phyloP scores from a whole-genome alignment of 2,113 vertebrate species.

The Urocynchramus pylzowi region DNA sequence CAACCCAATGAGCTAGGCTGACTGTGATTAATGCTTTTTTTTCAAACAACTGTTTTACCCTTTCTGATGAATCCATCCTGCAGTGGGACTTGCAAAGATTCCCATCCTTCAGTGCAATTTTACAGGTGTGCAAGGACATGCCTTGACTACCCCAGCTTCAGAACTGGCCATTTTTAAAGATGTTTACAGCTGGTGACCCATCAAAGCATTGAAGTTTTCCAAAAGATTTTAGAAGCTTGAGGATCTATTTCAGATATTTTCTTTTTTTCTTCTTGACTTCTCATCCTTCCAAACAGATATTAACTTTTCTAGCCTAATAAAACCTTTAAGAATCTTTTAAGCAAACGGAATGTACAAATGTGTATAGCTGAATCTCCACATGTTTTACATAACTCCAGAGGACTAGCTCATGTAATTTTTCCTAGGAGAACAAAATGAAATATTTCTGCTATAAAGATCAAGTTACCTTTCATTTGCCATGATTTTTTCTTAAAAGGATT shows the following conservation, averaged over 20 bases:
- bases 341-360: not conserved
- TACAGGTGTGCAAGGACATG: not conserved
- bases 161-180: not conserved
- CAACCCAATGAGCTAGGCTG: not conserved
- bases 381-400: not conserved
- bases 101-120: not conserved
- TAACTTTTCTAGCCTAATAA: slow-evolving; percentile 49
- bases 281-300: slow-evolving; percentile 50
- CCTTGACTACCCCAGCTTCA: not conserved
- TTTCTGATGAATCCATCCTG: not conserved
- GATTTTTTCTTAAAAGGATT: not conserved
- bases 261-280: not conserved
- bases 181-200: not conserved
- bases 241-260: not conserved
- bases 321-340: not conserved
- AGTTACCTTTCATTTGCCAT: not conserved
- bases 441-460: not conserved
- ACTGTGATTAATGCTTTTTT: not conserved
- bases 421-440: not conserved
- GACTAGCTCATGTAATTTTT: not conserved
- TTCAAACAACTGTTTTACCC: slow-evolving; percentile 1
- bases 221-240: not conserved
- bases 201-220: not conserved
- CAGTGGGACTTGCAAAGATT: not conserved
- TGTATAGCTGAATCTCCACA: not conserved